Percentiles rank a stretch among this genome's conserved stretches.
phyloP scores from a whole-genome alignment of 2,888 invertebrate genomes.

The Selenia dentaria region DNA sequence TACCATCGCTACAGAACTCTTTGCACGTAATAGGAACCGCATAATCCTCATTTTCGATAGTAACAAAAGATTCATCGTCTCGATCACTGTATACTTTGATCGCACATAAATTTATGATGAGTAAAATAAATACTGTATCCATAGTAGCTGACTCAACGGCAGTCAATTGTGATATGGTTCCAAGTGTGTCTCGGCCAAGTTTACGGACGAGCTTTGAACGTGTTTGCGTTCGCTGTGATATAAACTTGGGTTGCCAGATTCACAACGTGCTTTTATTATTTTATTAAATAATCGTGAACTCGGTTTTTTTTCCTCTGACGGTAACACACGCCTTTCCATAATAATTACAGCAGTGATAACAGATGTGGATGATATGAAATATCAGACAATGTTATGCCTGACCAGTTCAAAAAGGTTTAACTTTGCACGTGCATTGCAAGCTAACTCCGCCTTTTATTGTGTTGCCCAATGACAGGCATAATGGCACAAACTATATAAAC shows the following conservation, averaged over 20 bases:
- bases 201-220: conserved; percentile 14
- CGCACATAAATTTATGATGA: conserved; percentile 18
- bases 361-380: too few species aligned
- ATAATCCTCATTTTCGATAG: conserved; percentile 44
- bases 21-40: conserved; percentile 45
- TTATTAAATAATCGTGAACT: too few species aligned
- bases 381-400: too few species aligned
- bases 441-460: too few species aligned
- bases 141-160: conserved; percentile 41
- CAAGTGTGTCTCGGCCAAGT: conserved; percentile 2
- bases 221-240: conserved; percentile 11
- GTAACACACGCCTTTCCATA: too few species aligned
- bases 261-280: neutral
- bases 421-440: too few species aligned
- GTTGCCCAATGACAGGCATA: too few species aligned
- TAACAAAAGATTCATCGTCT: conserved; percentile 41
- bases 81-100: conserved; percentile 22
- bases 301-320: too few species aligned
- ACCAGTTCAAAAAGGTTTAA: too few species aligned
- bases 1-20: conserved; percentile 41
- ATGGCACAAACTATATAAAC: too few species aligned
- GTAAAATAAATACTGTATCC: conserved; percentile 16
- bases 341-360: too few species aligned
- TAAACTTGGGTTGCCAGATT: conserved; percentile 24
- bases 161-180: conserved; percentile 34